A percentile compares a stretch with the other conserved stretches of the same genome.
Evolutionary conservation across 2,888 invertebrate genomes (phyloP).

Genomic region (Stenoptilia bipunctidactyla): DNA sequence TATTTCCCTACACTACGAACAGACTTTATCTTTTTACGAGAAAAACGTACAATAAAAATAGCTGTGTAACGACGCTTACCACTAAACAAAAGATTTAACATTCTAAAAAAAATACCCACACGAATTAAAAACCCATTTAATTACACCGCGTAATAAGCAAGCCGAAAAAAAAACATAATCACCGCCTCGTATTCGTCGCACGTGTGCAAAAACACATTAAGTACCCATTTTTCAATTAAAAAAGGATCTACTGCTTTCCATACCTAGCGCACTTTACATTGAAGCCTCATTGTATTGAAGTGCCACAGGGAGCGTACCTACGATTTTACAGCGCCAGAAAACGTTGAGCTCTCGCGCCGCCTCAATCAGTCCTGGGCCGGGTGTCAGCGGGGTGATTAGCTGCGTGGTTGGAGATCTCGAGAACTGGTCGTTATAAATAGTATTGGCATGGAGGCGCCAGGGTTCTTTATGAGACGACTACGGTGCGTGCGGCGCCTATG

Average conservation of each 20-base stretch:
- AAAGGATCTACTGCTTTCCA: neutral
- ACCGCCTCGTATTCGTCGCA: neutral
- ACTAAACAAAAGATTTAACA: too few species aligned
- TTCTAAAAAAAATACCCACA: too few species aligned
- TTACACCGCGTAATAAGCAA: too few species aligned
- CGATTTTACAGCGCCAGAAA: slow-evolving; percentile 19
- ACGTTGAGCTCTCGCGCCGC: slow-evolving; percentile 8
- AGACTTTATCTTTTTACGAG: too few species aligned
- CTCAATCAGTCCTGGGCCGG: slow-evolving; percentile 4
- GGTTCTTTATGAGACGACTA: slow-evolving; percentile 30
- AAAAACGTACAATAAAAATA: too few species aligned
- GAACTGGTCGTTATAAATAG: slow-evolving; percentile 23
- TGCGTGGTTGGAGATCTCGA: slow-evolving; percentile 15
- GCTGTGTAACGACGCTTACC: too few species aligned
- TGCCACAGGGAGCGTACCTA: slow-evolving; percentile 18
- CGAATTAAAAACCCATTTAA: too few species aligned
- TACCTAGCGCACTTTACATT: slow-evolving; percentile 6
- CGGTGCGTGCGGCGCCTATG: slow-evolving; percentile 39
- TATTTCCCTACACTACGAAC: too few species aligned
- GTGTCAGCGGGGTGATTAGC: slow-evolving; percentile 17
- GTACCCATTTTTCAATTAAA: neutral
- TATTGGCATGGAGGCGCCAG: slow-evolving; percentile 28
- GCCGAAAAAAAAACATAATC: neutral
- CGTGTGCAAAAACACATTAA: neutral
- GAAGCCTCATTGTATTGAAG: slow-evolving; percentile 28